phyloP scores from a whole-genome alignment of 2,113 vertebrate species.

The Zootoca vivipara region DNA sequence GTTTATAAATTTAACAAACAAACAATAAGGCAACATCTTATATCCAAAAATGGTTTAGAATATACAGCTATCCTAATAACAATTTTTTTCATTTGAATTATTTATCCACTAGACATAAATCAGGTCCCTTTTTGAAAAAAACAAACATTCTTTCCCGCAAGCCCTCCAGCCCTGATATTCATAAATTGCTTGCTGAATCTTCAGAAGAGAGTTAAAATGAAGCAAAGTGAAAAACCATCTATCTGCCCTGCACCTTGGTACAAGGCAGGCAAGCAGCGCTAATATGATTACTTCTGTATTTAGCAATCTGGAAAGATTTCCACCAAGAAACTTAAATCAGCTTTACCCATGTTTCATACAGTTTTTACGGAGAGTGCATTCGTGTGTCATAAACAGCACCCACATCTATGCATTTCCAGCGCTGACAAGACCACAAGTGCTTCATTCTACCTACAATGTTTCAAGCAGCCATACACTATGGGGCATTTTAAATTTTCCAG shows the following conservation, averaged over 20 bases:
- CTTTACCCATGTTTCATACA: slow-evolving; percentile 15
- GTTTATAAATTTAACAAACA: not conserved
- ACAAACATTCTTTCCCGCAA: not conserved
- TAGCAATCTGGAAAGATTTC: slow-evolving; percentile 24
- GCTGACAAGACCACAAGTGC: not conserved
- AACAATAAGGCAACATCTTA: not conserved
- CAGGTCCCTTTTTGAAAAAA: not conserved
- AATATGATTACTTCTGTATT: slow-evolving; percentile 18
- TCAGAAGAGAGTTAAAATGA: slow-evolving; percentile 35
- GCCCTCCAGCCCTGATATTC: not conserved
- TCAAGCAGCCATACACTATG: not conserved
- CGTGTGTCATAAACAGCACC: not conserved
- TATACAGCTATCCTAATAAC: not conserved
- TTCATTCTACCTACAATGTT: not conserved
- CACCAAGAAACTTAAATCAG: slow-evolving; percentile 24
- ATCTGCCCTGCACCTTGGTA: not conserved
- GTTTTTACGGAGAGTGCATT: not conserved
- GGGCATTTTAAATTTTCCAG: not conserved
- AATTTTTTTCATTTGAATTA: not conserved
- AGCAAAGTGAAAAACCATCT: slow-evolving; percentile 46
- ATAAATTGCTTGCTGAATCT: slow-evolving; percentile 42
- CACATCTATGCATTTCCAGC: not conserved
- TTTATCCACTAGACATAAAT: not conserved
- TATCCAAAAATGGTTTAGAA: not conserved
- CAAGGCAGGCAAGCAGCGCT: slow-evolving; percentile 15